Base-by-base conservation (phyloP, 30 jellyfish, hydroid and myxozoan genomes). In the Catostylus mosaicus region DNA sequence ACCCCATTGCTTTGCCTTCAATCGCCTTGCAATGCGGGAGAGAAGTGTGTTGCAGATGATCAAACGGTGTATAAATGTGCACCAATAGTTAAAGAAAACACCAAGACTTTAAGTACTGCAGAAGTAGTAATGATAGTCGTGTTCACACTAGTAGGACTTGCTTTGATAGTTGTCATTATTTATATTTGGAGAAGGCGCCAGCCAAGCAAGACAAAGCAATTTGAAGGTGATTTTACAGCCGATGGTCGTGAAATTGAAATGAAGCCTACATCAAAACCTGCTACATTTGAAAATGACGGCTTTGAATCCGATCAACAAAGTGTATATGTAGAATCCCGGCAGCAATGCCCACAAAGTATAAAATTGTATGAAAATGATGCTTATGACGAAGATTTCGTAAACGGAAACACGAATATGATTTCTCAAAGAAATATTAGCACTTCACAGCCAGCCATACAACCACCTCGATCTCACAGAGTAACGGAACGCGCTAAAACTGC, bases 381-480 rank as follows among this genome's bases (percentile, higher is more conserved):
- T 9, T 67, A 29, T 31, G 30, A 64, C 22, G 33, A 31, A 5
- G 91, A 80, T 5, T 40, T 80, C 26, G 30, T 60, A 43, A 30
- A 19, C 1, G 51, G 23, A 3, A 73, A 30, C 57, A 50, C 60
- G 61, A 38, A 69, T 59, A 30, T 69, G 74, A 72, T 68, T 16
- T 68, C 86, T 46, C 75, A 47, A 37, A 69, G 92, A 63, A 60
- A 60, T 30, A 7, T 38, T 43, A 82, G 92, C 33, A 82, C 62
- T 19, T 82, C 92, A 38, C 84, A 82, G 54, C 92, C 92, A 3
- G 48, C 82, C 12, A 46, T 69, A 56, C 40, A 29, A 29, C 80
- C 47, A 72, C 92, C 92, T 0, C 86, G 73, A 4, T 65, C 92
- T 29, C 86, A 82, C 43, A 54, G 92, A n/a, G 78, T 29, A 50